phyloP scores from a whole-genome alignment of 1,140 invertebrate species.

The Caenorhabditis latens region DNA sequence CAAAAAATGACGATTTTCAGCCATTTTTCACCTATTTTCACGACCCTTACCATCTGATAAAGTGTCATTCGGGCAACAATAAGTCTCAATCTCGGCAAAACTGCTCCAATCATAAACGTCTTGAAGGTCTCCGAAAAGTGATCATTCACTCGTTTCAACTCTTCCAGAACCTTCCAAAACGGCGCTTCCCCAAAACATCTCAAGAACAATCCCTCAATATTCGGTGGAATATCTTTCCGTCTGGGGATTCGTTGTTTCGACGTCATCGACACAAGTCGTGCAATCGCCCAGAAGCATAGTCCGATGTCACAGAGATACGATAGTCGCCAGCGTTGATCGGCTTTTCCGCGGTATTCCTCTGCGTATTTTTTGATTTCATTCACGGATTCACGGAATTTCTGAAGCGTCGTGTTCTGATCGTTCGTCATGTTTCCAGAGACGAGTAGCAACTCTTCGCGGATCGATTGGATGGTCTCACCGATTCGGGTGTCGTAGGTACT shows the following conservation, averaged over 20 bases:
- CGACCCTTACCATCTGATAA: background rate
- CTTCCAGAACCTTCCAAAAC: background rate
- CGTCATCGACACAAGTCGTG: background rate
- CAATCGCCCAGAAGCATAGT: background rate
- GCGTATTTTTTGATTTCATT: background rate
- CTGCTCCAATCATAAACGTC: background rate
- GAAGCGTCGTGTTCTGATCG: background rate
- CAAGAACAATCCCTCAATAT: background rate
- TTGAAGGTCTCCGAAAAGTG: background rate
- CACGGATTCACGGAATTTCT: background rate
- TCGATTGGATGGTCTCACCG: background rate
- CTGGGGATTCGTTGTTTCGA: background rate
- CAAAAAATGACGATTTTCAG: no score
- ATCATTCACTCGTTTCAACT: background rate
- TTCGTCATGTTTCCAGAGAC: background rate
- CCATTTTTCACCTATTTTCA: background rate
- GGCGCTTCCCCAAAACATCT: background rate
- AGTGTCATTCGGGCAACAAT: background rate
- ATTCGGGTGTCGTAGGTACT: background rate
- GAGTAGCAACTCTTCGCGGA: background rate
- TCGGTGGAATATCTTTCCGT: constrained; percentile 7
- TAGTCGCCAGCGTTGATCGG: background rate
- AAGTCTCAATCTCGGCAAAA: background rate
- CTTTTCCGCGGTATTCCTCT: background rate
- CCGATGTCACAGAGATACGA: background rate